A percentile compares a stretch with the other conserved stretches of the same genome.
Conservation (phyloP, 2,797 vertebrate species). For the Anomalospiza imberbis region DNA sequence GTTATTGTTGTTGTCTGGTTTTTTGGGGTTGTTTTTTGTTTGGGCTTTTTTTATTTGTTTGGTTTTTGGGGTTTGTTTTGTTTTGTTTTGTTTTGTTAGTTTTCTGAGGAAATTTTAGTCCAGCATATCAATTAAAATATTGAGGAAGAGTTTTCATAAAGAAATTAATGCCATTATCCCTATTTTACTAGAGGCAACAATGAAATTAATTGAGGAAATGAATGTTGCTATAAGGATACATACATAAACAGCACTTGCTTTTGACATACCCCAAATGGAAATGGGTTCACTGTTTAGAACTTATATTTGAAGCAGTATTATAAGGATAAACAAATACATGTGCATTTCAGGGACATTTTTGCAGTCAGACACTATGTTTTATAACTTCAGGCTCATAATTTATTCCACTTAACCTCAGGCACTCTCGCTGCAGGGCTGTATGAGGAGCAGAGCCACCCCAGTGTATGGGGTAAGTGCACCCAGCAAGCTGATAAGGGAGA, state of each 20-base stretch:
- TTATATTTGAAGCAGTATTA: neutral
- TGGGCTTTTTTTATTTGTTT: neutral
- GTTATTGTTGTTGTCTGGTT: neutral
- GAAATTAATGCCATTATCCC: neutral
- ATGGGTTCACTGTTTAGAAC: neutral
- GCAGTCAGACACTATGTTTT: neutral
- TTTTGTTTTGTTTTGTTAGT: neutral
- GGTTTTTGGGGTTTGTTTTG: rapidly evolving
- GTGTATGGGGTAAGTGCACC: neutral
- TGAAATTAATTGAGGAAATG: neutral
- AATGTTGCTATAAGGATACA: neutral
- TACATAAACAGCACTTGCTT: neutral
- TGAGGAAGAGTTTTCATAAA: neutral
- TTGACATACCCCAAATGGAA: neutral
- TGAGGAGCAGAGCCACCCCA: neutral
- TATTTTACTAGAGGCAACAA: neutral
- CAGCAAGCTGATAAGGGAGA: neutral
- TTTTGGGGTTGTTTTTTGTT: neutral
- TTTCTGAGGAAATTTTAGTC: neutral
- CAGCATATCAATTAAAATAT: neutral
- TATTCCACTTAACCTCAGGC: constrained; percentile 37
- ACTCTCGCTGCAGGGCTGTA: neutral
- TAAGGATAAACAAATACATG: neutral
- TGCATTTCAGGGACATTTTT: neutral
- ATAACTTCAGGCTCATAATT: constrained; percentile 17